Percentiles rank a stretch among this genome's conserved stretches.
Evolutionary conservation across 1,140 invertebrate genomes (phyloP).

Genomic region (Drosophila virilis): DNA sequence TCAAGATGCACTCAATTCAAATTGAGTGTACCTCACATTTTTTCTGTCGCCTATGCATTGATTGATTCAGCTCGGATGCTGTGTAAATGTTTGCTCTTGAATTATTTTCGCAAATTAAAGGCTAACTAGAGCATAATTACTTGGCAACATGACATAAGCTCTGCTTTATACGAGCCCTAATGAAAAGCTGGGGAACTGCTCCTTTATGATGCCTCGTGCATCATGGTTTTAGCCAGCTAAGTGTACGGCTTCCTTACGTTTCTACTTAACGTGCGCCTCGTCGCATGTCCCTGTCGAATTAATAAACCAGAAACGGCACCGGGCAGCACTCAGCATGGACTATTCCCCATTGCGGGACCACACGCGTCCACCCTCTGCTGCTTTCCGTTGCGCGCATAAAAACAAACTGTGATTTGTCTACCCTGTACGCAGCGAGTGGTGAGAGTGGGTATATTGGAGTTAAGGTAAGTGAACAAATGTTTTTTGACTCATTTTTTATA

Average conservation of each 20-base stretch:
- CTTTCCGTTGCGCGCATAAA: constrained; percentile 50
- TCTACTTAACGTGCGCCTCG: constrained; percentile 48
- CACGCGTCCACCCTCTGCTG: constrained; percentile 9
- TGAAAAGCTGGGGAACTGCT: not conserved
- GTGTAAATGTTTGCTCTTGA: constrained; percentile 50
- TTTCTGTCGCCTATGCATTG: constrained; percentile 49
- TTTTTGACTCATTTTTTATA: too few relatives aligned
- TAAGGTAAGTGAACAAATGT: too few relatives aligned
- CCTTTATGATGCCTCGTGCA: constrained; percentile 13
- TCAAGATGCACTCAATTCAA: constrained; percentile 62
- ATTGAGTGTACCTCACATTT: constrained; percentile 59
- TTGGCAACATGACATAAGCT: constrained; percentile 27
- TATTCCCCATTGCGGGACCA: not conserved
- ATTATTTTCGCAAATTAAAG: constrained; percentile 56
- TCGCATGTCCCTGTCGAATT: constrained; percentile 74
- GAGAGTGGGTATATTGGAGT: not conserved
- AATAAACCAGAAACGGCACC: constrained; percentile 65
- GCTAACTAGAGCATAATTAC: constrained; percentile 29
- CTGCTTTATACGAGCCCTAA: constrained; percentile 1
- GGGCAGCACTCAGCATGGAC: constrained; percentile 43
- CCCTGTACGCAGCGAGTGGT: not conserved
- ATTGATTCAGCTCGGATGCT: constrained; percentile 43
- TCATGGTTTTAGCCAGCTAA: constrained; percentile 36
- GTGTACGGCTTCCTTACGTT: constrained; percentile 31
- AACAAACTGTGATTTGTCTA: constrained; percentile 72